These are phyloP conservation scores for Cryptomyrus ogoouensis DNA, from an alignment of 2,113 vertebrate genomes.

Conservation along the genomic window DNA sequence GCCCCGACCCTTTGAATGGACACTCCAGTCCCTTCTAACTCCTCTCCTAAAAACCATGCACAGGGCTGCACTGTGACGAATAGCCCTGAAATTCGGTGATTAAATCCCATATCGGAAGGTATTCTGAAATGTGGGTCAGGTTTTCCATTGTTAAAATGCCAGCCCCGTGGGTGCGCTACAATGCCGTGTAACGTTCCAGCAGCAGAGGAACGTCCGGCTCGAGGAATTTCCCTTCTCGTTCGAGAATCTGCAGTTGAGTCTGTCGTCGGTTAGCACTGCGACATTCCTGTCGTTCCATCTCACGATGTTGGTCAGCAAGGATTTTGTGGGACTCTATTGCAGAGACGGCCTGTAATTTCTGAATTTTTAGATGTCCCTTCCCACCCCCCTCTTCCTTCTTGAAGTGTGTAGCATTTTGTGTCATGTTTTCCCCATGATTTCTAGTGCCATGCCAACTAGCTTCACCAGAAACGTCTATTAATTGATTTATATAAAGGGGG, in stretches of 20 bases:
- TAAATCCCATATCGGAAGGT: not conserved
- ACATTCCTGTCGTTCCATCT: not conserved
- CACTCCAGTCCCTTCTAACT: not conserved
- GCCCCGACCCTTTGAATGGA: not conserved
- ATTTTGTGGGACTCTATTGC: not conserved
- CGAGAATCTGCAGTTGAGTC: not conserved
- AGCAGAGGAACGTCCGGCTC: not conserved
- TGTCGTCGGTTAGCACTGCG: not conserved
- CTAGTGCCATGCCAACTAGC: not conserved
- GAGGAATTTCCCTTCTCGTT: not conserved
- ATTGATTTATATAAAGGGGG: not conserved
- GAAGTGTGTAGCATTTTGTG: not conserved
- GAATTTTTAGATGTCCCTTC: not conserved
- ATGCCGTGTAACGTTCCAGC: not conserved
- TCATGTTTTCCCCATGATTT: not conserved
- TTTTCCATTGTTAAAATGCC: constrained; percentile 20
- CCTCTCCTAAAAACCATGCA: not conserved
- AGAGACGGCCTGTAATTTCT: not conserved
- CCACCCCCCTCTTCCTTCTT: not conserved
- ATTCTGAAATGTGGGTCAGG: constrained; percentile 2
- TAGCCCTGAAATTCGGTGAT: not conserved
- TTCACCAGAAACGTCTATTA: not conserved
- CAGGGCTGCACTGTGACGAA: not conserved
- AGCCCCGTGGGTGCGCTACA: not conserved
- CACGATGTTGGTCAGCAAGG: not conserved